Percentiles rank a stretch among this genome's conserved stretches.
phyloP scores from a whole-genome alignment of 2,797 vertebrate genomes.

The Hoplostethus mediterraneus region DNA sequence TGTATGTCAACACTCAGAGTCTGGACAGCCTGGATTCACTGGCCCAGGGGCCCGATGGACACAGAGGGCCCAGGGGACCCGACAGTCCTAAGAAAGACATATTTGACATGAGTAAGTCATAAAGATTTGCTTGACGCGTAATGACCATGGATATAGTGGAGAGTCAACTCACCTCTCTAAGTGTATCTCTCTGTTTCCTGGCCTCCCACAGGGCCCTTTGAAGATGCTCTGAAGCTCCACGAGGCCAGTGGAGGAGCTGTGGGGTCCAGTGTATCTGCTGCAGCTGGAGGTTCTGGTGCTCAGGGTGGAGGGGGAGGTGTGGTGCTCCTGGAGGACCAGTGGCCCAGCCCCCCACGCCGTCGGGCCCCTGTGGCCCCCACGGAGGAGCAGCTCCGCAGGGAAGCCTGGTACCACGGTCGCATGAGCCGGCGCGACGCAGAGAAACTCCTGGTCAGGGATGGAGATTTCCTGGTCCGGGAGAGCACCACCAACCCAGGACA shows the following conservation, averaged over 20 bases:
- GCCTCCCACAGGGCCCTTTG: constrained; percentile 89
- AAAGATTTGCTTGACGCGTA: background rate
- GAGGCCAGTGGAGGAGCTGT: constrained; percentile 80
- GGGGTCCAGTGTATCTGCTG: constrained; percentile 26
- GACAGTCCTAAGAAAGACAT: constrained; percentile 96
- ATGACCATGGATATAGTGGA: background rate
- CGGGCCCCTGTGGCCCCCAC: constrained; percentile 95
- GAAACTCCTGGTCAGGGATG: constrained; percentile 90
- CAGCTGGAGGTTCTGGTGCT: constrained; percentile 9
- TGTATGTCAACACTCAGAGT: constrained; percentile 95
- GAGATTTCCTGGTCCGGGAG: constrained; percentile 96
- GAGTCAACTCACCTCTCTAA: background rate
- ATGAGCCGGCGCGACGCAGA: constrained; percentile 95
- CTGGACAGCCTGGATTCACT: constrained; percentile 82
- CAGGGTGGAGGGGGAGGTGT: constrained; percentile 57
- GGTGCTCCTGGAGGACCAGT: constrained; percentile 88
- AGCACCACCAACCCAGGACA: constrained; percentile 96
- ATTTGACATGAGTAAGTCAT: constrained; percentile 95
- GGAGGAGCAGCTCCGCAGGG: constrained; percentile 92
- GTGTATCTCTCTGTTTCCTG: background rate
- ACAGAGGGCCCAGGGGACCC: constrained; percentile 52
- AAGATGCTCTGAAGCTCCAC: constrained; percentile 95
- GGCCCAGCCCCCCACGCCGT: constrained; percentile 93
- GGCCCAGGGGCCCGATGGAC: constrained; percentile 50
- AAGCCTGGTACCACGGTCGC: constrained; percentile 96